Conservation (phyloP, 2,113 vertebrate species). For the Corythornis vintsioides region DNA sequence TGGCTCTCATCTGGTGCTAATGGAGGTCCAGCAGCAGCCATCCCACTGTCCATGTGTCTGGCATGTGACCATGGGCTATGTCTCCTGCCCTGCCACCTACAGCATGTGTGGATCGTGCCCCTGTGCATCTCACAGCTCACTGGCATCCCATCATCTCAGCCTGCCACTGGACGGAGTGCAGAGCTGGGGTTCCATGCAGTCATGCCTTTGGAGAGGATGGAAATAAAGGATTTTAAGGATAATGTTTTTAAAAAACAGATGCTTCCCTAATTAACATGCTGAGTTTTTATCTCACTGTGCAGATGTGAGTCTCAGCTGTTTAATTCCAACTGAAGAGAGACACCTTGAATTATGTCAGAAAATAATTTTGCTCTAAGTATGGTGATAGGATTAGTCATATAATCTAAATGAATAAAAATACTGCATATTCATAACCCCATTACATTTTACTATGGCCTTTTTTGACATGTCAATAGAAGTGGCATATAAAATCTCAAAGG, state of each 20-base stretch:
- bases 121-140: fast-evolving
- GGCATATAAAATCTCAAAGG: neutral
- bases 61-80: fast-evolving
- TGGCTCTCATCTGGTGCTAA: neutral
- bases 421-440: neutral
- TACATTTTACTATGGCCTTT: neutral
- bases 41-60: neutral
- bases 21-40: fast-evolving
- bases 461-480: neutral
- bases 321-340: neutral
- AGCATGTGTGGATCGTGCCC: fast-evolving
- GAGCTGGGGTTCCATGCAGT: neutral
- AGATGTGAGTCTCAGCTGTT: neutral
- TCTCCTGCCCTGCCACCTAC: neutral
- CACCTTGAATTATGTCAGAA: neutral
- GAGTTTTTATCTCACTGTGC: neutral
- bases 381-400: neutral
- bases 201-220: neutral
- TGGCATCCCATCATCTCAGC: neutral
- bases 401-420: neutral
- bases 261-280: neutral
- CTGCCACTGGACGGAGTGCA: fast-evolving
- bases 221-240: neutral
- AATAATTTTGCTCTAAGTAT: neutral
- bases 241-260: neutral